phyloP scores from a whole-genome alignment of 2,797 vertebrate genomes.

The Okamejei kenojei region DNA sequence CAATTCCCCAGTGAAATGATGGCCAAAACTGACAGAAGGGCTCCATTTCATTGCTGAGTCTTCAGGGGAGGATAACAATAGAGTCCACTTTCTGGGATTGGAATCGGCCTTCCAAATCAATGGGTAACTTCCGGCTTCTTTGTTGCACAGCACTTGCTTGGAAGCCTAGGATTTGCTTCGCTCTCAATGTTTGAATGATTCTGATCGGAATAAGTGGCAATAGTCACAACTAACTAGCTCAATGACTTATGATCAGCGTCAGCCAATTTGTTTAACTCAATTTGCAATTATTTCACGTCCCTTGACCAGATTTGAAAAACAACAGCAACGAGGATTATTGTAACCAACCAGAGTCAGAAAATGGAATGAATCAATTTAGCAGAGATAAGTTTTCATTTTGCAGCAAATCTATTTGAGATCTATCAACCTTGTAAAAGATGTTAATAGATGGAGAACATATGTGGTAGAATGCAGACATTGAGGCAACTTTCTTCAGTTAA shows the following conservation, averaged over 20 bases:
- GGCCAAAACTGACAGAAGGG: no score
- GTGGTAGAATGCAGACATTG: constrained; percentile 53
- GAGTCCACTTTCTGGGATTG: no score
- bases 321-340: background rate
- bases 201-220: no score
- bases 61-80: no score
- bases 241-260: background rate
- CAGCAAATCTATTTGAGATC: background rate
- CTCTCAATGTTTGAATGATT: no score
- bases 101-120: no score
- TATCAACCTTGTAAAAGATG: background rate
- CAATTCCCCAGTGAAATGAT: no score
- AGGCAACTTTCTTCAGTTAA: constrained; percentile 55
- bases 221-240: no score
- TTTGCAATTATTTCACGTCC: background rate
- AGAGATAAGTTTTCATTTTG: background rate
- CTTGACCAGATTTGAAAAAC: background rate
- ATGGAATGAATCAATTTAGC: background rate
- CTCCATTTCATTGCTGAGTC: no score
- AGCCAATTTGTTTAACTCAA: background rate
- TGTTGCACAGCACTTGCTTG: no score
- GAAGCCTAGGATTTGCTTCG: no score
- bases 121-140: no score
- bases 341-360: background rate
- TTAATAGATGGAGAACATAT: constrained; percentile 33